Evolutionary conservation across 2,113 vertebrate genomes (phyloP), one percentile per base, ranked within the genome.

Genomic region (Paratilapia polleni): DNA sequence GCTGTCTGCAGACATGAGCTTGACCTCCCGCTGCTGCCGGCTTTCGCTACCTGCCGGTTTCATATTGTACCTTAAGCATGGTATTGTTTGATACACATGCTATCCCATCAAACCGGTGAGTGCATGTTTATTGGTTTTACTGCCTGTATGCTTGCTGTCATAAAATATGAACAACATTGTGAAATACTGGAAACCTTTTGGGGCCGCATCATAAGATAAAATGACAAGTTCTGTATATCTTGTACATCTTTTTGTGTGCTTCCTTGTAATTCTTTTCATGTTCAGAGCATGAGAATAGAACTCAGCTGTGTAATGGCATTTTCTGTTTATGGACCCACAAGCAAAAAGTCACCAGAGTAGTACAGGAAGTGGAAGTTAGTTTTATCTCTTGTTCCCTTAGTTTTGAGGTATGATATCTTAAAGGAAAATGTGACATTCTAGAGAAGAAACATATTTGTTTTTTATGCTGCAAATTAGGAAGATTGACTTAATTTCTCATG

Each of bases 1-100:
- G 54, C 78, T 76, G 77, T 56, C 64, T 54, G 83, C 87, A 77
- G 78, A 68, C 56, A 8, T 6, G 17, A 47, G 81, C 81, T 43
- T 41, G 61, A 82, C 87, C 81, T 82, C 81, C 81, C 61, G 24
- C 82, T 14, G 80, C 60, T n/a, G 84, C 59, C 6, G 57, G 9
- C 57, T 41, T 22, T 75, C 41, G 2, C 78, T 75, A 66, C 85
- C 84, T 64, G 80, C 70, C 4, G 36, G 62, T 70, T 73, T 74
- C 82, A 62, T 78, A 22, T 83, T 91, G 88, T 88, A 89, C 89
- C 88, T 87, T 41, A 63, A 80, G 80, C 47, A n/a, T 64, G 63
- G 14, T 77, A 6, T 59, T 36, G 77, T 82, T 38, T 60, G 59
- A 82, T 56, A 19, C 58, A 36, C 61, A 20, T 14, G 34, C 66